Evolutionary conservation across 2,888 invertebrate genomes (phyloP), one percentile per base, ranked within the genome.

Genomic region (Campoplex capitator): DNA sequence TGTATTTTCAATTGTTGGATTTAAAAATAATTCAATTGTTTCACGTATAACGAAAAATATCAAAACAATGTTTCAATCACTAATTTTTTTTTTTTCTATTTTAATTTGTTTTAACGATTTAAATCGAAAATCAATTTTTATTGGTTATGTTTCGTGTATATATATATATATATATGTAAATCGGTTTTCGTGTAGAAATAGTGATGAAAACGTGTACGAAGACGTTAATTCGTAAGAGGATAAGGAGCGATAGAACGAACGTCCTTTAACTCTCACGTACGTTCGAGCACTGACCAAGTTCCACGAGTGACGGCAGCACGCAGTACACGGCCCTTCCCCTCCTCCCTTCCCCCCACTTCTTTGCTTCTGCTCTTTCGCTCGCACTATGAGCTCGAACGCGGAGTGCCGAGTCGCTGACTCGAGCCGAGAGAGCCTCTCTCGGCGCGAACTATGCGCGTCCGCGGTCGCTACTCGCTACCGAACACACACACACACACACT

Each of bases 211-310:
- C 48, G 51, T 51, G 11, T 54, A 16, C 28, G 62, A 68, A 82
- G 68, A 35, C 18, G n/a, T 62, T 1, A 48, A 38, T 32, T 48
- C 51, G 68, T 65, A 74, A 48, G 77, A 81, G 38, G 32, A 13
- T 32, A 51, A 48, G 67, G 83, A 71, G 42, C 67, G 79, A 83
- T 58, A 62, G 38, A 76, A 88, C 75, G 88, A 76, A 87, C 90
- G 88, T 89, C 89, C 90, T 89, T 86, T 77, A 89, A 86, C 91
- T 89, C 88, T 87, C 91, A 91, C 91, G 91, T 91, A 90, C 91
- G 90, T 88, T 90, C 90, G 91, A 91, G 90, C 91, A 93, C 93
- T 93, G 92, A 91, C 88, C 88, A 89, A 88, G 78, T 71, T 82
- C 68, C 75, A 84, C 83, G 85, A 81, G 76, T 85, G 78, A 79